Conservation (phyloP, 2,797 vertebrate genomes). For the Coregonus ussuriensis region DNA sequence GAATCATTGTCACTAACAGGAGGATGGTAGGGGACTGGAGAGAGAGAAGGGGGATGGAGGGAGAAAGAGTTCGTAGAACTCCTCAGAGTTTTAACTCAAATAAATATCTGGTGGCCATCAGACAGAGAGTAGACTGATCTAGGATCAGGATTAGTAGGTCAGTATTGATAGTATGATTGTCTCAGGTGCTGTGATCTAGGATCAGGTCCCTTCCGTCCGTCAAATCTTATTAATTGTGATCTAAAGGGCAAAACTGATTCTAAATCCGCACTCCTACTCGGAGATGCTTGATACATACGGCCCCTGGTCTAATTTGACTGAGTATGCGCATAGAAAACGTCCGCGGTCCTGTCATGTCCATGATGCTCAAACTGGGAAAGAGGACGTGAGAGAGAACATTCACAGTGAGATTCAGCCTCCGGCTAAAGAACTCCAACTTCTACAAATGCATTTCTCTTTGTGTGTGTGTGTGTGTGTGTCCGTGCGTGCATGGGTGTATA, state of each 20-base stretch:
- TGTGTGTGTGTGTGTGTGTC: not conserved
- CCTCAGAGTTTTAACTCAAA: not conserved
- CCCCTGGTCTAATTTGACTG: not conserved
- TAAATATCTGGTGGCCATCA: not conserved
- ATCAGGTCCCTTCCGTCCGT: not conserved
- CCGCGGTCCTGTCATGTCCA: not conserved
- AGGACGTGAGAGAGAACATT: not conserved
- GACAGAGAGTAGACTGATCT: not conserved
- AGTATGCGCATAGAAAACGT: not conserved
- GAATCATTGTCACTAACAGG: not conserved
- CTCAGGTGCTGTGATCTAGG: not conserved
- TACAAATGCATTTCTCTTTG: not conserved
- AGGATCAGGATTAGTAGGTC: too few relatives aligned
- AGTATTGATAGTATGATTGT: not conserved
- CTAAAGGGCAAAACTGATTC: not conserved
- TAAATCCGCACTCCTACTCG: not conserved
- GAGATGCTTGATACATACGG: not conserved
- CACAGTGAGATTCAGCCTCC: not conserved
- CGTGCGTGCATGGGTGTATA: too few relatives aligned
- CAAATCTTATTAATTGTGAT: not conserved
- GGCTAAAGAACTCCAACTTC: not conserved
- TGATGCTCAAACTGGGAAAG: not conserved
- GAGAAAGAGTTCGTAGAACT: not conserved
- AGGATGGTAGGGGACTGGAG: not conserved
- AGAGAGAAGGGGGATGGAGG: not conserved